Base-by-base conservation (phyloP, 2,113 vertebrate genomes). In the Eonycteris spelaea region DNA sequence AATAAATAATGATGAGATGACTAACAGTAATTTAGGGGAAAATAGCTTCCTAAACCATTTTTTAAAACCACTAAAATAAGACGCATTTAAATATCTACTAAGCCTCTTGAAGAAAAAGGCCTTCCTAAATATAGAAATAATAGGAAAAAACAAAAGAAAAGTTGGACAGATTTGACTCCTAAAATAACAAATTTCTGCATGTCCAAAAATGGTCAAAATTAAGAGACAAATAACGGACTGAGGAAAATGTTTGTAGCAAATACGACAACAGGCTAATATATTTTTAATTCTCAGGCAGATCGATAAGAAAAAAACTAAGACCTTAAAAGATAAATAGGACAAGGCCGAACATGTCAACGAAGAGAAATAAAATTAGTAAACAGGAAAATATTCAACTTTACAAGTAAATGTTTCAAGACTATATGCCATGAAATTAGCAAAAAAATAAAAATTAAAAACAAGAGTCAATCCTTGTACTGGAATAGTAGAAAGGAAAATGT, bases 131-230 rank as follows among this genome's bases (percentile, higher is more conserved):
- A 88, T 63, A 86, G 40, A 59, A 92, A 90, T n/a, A 40, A 75
- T 67, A 86, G 21, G 30, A 86, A 95, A 95, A 71, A 84, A 74
- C 24, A 77, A 89, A 82, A 80, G 51, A 82, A 84, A 94, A 96
- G 61, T 40, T 89, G 79, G 53, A 85, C 19, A 86, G 84, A 77
- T 86, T 92, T 94, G 73, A 92, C 19, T 96, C 35, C 83, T 89
- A 95, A 95, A 91, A 84, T 87, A 95, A 93, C 45, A 85, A n/a
- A 90, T 94, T 92, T 94, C 67, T 90, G 8, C 68, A 59, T 53
- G 30, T 82, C 43, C 88, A 92, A 96, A 97, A 90, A 86, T 65
- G 67, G 70, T 70, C 88, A 95, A 92, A 95, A 95, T 92, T 43
- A 96, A 78, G 88, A 95, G 70, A 63, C 51, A 90, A 92, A 90